Percentiles rank a stretch among this genome's conserved stretches.
Conservation (phyloP, 2,888 invertebrate species). For the Caenorhabditis sp. region DNA sequence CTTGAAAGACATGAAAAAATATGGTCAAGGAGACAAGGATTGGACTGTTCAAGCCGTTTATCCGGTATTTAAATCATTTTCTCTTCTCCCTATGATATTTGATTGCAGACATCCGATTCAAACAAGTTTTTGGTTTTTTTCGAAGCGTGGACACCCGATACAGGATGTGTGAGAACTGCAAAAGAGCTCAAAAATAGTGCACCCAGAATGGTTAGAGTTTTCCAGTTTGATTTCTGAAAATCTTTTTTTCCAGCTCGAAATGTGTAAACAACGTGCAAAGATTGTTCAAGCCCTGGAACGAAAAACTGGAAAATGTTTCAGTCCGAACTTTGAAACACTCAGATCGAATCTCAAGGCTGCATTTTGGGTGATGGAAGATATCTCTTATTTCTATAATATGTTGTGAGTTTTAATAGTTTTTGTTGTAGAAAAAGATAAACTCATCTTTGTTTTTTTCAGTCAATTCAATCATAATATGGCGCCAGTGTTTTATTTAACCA, state of each 20-base stretch:
- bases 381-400: slow-evolving; percentile 19
- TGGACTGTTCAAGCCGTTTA: slow-evolving; percentile 12
- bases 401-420: no score
- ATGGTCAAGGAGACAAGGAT: not conserved
- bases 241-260: not conserved
- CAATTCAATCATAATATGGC: no score
- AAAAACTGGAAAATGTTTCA: not conserved
- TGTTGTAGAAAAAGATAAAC: no score
- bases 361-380: slow-evolving; percentile 15
- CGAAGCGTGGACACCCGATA: slow-evolving; percentile 20
- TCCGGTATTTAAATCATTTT: slow-evolving; percentile 4
- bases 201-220: not conserved
- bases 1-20: not conserved
- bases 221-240: no score
- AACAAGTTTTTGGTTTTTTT: not conserved
- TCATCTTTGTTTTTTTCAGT: no score
- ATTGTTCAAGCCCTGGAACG: not conserved
- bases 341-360: not conserved
- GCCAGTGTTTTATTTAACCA: no score
- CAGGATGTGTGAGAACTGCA: not conserved
- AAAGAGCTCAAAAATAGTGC: not conserved
- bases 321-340: not conserved
- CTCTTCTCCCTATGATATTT: no score
- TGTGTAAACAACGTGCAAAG: not conserved
- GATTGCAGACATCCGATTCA: not conserved